Conservation (phyloP, 2,888 invertebrate species). For the Heliconius charithonia region DNA sequence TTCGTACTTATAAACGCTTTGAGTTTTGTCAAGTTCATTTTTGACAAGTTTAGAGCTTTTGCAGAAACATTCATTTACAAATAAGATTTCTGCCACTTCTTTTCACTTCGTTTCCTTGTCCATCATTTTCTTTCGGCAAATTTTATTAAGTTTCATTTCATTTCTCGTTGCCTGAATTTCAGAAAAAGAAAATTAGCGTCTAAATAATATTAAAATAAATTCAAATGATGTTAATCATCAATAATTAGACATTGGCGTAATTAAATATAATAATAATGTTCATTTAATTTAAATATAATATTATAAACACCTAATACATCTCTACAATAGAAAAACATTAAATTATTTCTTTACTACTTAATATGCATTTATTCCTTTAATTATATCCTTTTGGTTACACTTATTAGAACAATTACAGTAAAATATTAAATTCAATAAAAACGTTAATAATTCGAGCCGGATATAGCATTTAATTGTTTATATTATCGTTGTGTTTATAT, state of each 20-base stretch:
- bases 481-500: neutral
- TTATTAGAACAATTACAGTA: slow-evolving; percentile 8
- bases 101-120: no score
- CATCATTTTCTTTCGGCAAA: no score
- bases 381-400: slow-evolving; percentile 9
- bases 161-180: no score
- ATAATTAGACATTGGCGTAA: no score
- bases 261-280: neutral
- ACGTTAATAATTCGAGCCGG: slow-evolving; percentile 12
- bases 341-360: neutral
- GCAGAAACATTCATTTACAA: neutral
- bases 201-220: no score
- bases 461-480: slow-evolving; percentile 7
- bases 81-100: no score
- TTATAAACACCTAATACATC: neutral
- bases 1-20: neutral
- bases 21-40: neutral
- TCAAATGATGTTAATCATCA: no score
- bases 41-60: neutral
- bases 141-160: no score
- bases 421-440: slow-evolving; percentile 6
- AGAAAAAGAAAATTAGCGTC: no score
- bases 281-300: neutral
- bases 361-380: slow-evolving; percentile 13
- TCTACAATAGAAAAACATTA: neutral